Percentiles rank a stretch among this genome's conserved stretches.
These are phyloP conservation scores for Ceratoteleas bidentatus DNA, from an alignment of 1,140 invertebrate species.

Conservation along the genomic window DNA sequence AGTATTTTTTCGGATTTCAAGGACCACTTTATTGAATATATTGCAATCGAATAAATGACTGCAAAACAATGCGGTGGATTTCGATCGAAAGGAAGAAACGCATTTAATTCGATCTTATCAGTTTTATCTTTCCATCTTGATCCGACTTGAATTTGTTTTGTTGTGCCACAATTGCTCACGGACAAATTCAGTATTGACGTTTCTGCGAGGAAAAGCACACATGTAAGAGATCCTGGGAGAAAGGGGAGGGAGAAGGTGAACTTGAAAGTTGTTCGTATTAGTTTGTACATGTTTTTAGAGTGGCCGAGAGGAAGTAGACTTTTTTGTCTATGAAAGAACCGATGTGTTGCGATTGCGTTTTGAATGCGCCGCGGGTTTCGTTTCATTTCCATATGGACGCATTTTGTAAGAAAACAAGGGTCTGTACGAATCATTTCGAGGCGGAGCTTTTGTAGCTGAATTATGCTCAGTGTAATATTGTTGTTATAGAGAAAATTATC, in stretches of 20 bases:
- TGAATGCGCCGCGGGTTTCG: slow-evolving; percentile 14
- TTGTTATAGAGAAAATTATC: slow-evolving; percentile 41
- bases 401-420: slow-evolving; percentile 33
- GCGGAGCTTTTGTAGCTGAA: slow-evolving; percentile 37
- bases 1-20: too few relatives aligned
- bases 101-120: too few relatives aligned
- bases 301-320: slow-evolving; percentile 20
- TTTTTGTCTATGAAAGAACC: slow-evolving; percentile 1
- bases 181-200: slow-evolving; percentile 10
- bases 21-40: too few relatives aligned
- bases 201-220: not conserved
- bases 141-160: too few relatives aligned
- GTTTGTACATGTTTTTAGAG: slow-evolving; percentile 13
- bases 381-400: slow-evolving; percentile 37
- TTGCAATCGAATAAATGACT: too few relatives aligned
- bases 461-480: slow-evolving; percentile 32
- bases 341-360: not conserved
- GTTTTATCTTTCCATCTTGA: too few relatives aligned
- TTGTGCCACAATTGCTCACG: too few relatives aligned
- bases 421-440: slow-evolving; percentile 15
- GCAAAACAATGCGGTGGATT: too few relatives aligned
- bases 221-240: not conserved
- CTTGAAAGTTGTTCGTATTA: slow-evolving; percentile 27
- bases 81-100: too few relatives aligned
- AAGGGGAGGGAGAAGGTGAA: not conserved